Percentiles rank a stretch among this genome's conserved stretches.
Conservation (phyloP, 1,140 invertebrate species). For the Bombus confusus region DNA sequence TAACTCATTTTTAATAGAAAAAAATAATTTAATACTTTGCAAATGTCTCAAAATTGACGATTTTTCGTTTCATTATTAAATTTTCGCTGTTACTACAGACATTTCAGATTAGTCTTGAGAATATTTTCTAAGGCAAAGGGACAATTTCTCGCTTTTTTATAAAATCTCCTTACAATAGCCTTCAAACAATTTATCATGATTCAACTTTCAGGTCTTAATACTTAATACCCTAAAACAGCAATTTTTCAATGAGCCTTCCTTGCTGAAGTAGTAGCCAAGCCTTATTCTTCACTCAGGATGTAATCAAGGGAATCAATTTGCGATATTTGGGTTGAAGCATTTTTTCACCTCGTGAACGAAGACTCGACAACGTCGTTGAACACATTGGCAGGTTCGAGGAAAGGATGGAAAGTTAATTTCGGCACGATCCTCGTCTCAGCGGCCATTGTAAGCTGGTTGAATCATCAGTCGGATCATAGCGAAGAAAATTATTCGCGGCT, state of each 20-base stretch:
- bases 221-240: background rate
- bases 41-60: too few relatives aligned
- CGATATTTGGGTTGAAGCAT: slow-evolving; percentile 63
- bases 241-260: background rate
- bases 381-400: background rate
- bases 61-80: too few relatives aligned
- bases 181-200: background rate
- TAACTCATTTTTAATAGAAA: too few relatives aligned
- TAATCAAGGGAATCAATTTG: slow-evolving; percentile 59
- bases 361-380: background rate
- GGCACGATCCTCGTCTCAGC: background rate
- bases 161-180: background rate
- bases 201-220: background rate
- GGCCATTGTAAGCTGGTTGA: background rate
- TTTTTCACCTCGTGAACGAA: slow-evolving; percentile 13
- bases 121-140: background rate
- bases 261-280: background rate
- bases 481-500: slow-evolving; percentile 40
- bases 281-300: slow-evolving; percentile 47
- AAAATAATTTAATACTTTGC: too few relatives aligned
- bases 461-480: background rate
- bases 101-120: background rate
- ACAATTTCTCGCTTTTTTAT: background rate
- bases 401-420: slow-evolving; percentile 31
- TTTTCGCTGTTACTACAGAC: background rate